These are phyloP conservation scores for Dione juno DNA, from an alignment of 2,888 invertebrate genomes.

Conservation along the genomic window DNA sequence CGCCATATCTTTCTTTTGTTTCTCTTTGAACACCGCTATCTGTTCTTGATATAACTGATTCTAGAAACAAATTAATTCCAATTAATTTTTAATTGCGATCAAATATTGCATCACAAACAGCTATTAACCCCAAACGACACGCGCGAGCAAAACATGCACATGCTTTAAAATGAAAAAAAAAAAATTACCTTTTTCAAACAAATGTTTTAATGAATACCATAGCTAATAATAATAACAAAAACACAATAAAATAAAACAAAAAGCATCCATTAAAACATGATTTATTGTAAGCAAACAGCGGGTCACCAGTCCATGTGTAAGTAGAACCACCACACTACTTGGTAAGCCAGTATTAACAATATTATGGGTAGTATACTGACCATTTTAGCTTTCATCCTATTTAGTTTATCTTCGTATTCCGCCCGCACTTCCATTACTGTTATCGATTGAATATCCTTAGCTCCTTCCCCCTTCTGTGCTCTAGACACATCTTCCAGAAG, in stretches of 20 bases:
- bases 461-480: constrained; percentile 61
- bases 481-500: constrained; percentile 66
- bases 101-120: constrained; percentile 24
- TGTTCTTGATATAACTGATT: constrained; percentile 86
- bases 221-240: constrained; percentile 50
- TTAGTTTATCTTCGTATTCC: constrained; percentile 89
- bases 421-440: constrained; percentile 82
- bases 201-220: constrained; percentile 62
- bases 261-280: constrained; percentile 66
- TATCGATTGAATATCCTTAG: constrained; percentile 58
- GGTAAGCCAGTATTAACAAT: constrained; percentile 76
- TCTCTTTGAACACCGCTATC: constrained; percentile 76
- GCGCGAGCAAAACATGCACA: constrained; percentile 42
- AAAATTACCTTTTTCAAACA: constrained; percentile 65
- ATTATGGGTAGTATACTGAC: constrained; percentile 84
- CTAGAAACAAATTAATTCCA: constrained; percentile 58
- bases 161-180: constrained; percentile 51
- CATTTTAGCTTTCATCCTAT: constrained; percentile 92
- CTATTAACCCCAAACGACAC: constrained; percentile 17
- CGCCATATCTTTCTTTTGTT: constrained; percentile 80
- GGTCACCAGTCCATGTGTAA: constrained; percentile 68
- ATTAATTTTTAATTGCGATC: constrained; percentile 7
- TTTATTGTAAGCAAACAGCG: constrained; percentile 55
- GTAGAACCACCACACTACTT: constrained; percentile 80
- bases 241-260: constrained; percentile 70